Conservation (phyloP, 2,888 invertebrate species). For the Ophion ellenae region DNA sequence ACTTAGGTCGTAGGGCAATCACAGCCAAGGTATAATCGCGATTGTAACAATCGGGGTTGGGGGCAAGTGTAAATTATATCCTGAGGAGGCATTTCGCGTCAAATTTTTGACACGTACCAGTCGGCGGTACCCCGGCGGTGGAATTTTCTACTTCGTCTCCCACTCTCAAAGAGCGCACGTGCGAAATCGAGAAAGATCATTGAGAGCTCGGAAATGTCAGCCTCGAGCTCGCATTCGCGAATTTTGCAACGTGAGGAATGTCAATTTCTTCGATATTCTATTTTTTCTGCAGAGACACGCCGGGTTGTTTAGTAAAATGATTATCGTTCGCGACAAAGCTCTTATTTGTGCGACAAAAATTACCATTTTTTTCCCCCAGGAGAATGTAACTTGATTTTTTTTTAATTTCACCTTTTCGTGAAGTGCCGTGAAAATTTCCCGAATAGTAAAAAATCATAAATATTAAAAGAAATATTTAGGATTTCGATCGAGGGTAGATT, state of each 20-base stretch:
- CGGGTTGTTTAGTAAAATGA: not conserved
- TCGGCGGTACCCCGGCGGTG: not conserved
- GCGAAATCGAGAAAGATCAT: not conserved
- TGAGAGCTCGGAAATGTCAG: not conserved
- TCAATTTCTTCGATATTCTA: not conserved
- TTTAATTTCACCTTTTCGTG: not conserved
- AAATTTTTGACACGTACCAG: not conserved
- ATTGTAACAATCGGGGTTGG: conserved; percentile 33
- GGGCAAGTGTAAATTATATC: conserved; percentile 31
- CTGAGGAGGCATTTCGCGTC: conserved; percentile 2
- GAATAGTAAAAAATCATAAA: too few relatives aligned
- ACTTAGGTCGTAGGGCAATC: conserved; percentile 16
- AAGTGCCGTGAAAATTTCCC: not conserved
- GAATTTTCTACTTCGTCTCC: not conserved
- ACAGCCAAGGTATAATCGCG: conserved; percentile 19
- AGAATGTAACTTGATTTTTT: not conserved
- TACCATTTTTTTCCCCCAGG: too few relatives aligned
- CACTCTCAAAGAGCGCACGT: not conserved
- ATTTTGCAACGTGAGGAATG: not conserved
- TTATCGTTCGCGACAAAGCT: not conserved
- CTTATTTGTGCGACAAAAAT: not conserved
- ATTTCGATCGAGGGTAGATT: not conserved
- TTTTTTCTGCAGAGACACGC: not conserved
- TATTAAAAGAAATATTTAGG: not conserved
- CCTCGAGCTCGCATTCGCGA: not conserved